Base-by-base conservation (phyloP, 1,140 invertebrate genomes). In the Caerostris darwini region DNA sequence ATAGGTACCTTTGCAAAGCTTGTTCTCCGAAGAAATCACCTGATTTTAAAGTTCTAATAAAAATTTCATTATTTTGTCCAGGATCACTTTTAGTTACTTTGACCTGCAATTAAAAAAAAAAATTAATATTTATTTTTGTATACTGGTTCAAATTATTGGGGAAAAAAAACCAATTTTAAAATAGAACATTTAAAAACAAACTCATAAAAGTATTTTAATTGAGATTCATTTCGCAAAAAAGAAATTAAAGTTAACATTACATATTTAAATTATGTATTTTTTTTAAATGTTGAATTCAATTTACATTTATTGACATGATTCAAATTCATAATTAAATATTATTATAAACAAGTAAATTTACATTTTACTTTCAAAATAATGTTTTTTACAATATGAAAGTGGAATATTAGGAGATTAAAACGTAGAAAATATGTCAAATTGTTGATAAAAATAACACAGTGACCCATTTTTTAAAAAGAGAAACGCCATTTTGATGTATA, bases 21-120 rank as follows among this genome's bases (percentile, higher is more conserved):
- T 99, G 98, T 96, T 99, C 99, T 7, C 99, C 99, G 96, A 99
- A 99, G 97, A 99, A 99, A 95, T 99, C 99, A 56, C 99, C 99
- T 96, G 98, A 98, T 90, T 97, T 97, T 54, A 99, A 97, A 92
- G 97, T 98, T 90, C 99, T 97, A 90, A 99, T 98, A 95, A 98
- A 98, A 95, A 98, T 98, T 95, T 99, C 98, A 94, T 99, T 98
- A 81, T 97, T 96, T 17, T 97, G 97, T 95, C 98, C 97, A 8
- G 97, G 61, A 12, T 95, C 95, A 82, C 95, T 95, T 14, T 94
- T 94, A 53, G 95, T 95, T 7, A 94, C 95, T 95, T 98, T 98
- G 7, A 94, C 94, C 94, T 94, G 53, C 6, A 71, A 58, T 85
- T 58, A n/a, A 2, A 56, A 85, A 58, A 58, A 54, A 54, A 83